Evolutionary conservation across 2,797 vertebrate species (phyloP).

Genomic region (Iguana delicatissima): DNA sequence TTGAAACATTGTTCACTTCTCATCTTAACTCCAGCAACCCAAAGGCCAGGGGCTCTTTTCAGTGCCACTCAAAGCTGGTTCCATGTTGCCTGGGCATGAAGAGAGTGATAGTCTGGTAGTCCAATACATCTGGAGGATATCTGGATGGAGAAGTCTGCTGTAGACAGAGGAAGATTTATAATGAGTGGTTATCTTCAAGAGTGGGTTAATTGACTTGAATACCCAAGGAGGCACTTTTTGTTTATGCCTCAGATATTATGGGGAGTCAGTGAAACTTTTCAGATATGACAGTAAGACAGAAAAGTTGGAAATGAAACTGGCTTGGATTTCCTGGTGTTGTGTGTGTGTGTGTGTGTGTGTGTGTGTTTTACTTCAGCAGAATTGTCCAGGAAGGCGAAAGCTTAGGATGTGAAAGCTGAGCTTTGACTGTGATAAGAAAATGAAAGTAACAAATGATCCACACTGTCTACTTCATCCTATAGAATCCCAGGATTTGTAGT

Average conservation of each 20-base stretch:
- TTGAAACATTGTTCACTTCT: not conserved
- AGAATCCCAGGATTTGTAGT: too few relatives aligned
- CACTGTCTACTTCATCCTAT: too few relatives aligned
- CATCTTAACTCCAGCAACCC: not conserved
- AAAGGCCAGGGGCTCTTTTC: not conserved
- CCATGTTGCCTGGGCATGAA: not conserved
- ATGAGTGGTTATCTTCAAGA: not conserved
- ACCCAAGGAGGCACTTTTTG: not conserved
- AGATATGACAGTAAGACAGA: not conserved
- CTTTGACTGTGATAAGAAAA: not conserved
- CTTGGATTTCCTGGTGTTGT: not conserved
- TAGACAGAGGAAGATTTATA: not conserved
- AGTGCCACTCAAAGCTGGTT: not conserved
- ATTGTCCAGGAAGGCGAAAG: not conserved
- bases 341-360: too few relatives aligned
- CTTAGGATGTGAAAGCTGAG: not conserved
- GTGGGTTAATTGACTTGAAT: not conserved
- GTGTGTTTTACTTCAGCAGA: too few relatives aligned
- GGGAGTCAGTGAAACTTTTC: not conserved
- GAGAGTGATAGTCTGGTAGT: not conserved
- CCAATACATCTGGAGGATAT: not conserved
- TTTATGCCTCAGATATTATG: not conserved
- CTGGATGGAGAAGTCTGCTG: not conserved
- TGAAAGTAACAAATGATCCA: not conserved
- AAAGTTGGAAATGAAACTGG: too few relatives aligned